Base-by-base conservation (phyloP, 2,113 vertebrate species). In the Scalopus aquaticus region DNA sequence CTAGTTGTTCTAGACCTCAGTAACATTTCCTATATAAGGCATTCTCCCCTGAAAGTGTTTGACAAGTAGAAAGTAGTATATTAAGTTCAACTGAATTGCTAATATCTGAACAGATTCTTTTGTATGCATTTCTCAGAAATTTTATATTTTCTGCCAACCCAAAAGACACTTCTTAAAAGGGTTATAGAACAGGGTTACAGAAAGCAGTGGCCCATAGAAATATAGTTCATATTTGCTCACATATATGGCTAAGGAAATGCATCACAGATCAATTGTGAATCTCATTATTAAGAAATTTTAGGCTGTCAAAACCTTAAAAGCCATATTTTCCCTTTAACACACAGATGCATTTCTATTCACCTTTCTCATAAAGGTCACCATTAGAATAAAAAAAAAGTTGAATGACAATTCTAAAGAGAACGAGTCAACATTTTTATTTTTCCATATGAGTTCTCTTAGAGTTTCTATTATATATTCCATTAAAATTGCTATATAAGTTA, bases 241-340 rank as follows among this genome's bases (percentile, higher is more conserved):
- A 56, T 62, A 85, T 46, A 88, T 65, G 67, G 64, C 67, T 51
- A 96, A 94, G 77, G n/a, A 97, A 96, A 94, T 96, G 77, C 44
- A 95, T 87, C 90, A 72, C 49, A 85, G 91, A 92, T 94, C 94
- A 96, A 93, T 93, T 95, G 92, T 85, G 94, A 96, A 95, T 97
- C 88, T 96, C 83, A 93, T 96, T 96, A 96, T 87, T 94, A 93
- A 96, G 84, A 97, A 96, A 94, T 81, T 84, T 97, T 46, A 96
- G 90, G 44, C 90, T 96, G 95, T 94, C 80, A 93, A 58, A 96
- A 93, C 7, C 70, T 97, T 94, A 95, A 96, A 95, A 93, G 91
- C 65, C 49, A 26, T 84, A 93, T 93, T 95, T 97, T 91, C 35
- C 49, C 62, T 87, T 35, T 90, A 94, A 92, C 20, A 93, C 26